A percentile compares a stretch with the other conserved stretches of the same genome.
Evolutionary conservation across 2,888 invertebrate species (phyloP).

Genomic region (Epirrhoe alternata): DNA sequence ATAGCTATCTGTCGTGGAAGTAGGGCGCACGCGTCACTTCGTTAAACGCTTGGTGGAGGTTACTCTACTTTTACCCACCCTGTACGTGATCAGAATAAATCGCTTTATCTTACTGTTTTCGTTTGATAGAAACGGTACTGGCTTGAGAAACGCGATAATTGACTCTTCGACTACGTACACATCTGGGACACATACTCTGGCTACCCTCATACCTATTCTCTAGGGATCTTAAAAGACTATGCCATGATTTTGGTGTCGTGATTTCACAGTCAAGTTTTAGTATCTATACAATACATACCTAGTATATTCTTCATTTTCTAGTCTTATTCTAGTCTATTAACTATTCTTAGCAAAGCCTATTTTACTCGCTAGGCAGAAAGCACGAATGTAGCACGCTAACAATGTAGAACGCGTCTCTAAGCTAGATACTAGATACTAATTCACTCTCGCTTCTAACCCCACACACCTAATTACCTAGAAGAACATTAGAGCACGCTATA

Average conservation of each 20-base stretch:
- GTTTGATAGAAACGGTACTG: background rate
- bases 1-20: conserved; percentile 59
- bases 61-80: conserved; percentile 52
- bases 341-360: background rate
- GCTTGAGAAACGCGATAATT: background rate
- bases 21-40: conserved; percentile 62
- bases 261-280: too few relatives aligned
- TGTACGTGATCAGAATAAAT: conserved; percentile 55
- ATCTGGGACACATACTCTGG: background rate
- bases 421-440: background rate
- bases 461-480: background rate
- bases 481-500: background rate
- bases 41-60: conserved; percentile 43
- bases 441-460: background rate
- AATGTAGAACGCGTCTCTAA: background rate
- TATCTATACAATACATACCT: too few relatives aligned
- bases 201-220: too few relatives aligned
- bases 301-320: too few relatives aligned
- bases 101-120: conserved; percentile 5
- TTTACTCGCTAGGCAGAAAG: background rate
- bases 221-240: too few relatives aligned
- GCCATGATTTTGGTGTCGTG: too few relatives aligned
- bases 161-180: background rate
- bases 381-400: background rate
- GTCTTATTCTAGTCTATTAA: too few relatives aligned